Conservation (phyloP, 2,113 vertebrate genomes). For the Sigmodon hispidus region DNA sequence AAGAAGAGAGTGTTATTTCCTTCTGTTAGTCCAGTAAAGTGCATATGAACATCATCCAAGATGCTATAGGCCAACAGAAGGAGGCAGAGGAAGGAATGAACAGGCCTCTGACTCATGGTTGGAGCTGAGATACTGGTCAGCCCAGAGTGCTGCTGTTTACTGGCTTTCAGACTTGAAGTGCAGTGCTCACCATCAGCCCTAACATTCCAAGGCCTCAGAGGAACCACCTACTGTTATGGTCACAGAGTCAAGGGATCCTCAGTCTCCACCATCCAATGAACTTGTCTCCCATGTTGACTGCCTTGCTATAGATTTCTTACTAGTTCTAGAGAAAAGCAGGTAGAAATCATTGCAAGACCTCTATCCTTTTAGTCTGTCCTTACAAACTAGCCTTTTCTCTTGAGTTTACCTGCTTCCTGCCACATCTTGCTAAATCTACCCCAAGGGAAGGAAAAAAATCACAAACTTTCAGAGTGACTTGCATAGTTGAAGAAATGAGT, state of each 20-base stretch:
- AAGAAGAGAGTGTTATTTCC: background rate
- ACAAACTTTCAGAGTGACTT: background rate
- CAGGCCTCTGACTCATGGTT: background rate
- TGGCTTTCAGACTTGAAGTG: background rate
- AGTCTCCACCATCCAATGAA: background rate
- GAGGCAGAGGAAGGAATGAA: no score
- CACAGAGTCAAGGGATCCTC: background rate
- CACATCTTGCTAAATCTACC: background rate
- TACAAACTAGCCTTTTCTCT: background rate
- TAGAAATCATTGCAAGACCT: background rate
- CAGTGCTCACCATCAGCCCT: background rate
- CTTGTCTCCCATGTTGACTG: background rate
- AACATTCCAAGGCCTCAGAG: background rate
- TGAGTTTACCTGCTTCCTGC: background rate
- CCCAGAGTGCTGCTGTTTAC: background rate
- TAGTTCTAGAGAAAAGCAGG: no score
- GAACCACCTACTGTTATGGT: background rate
- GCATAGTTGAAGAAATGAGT: background rate
- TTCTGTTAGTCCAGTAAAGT: background rate
- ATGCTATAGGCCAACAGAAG: background rate
- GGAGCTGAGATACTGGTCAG: background rate
- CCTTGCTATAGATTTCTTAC: background rate
- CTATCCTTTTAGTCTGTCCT: background rate
- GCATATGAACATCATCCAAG: background rate
- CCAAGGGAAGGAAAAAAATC: background rate